Base-by-base conservation (phyloP, 1,140 invertebrate species). In the Drosophila parabipectinata region DNA sequence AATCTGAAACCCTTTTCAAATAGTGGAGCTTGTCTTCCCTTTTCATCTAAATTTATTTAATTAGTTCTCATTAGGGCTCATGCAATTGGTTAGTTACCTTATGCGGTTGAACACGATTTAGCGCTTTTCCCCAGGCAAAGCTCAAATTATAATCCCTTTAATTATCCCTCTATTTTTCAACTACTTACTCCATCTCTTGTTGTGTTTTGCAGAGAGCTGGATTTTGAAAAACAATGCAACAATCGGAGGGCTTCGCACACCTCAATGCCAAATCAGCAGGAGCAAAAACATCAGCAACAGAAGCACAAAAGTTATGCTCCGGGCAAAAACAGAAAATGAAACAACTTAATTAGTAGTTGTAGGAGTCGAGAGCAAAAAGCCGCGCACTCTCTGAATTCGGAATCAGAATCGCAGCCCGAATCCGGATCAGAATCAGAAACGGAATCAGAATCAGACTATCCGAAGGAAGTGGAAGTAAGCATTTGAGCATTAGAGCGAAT, bases 341-440 rank as follows among this genome's bases (percentile, higher is more conserved):
- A 90, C 87, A 90, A 90, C 80, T 90, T 90, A 90, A 90, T 90
- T 90, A 90, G 87, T 77, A 78, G 82, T 66, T 78, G 66, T 51
- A 60, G 62, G 62, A 77, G 75, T 78, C 74, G 53, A 51, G 56
- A 57, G 55, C 60, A 87, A 77, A 59, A 71, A 69, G 63, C 67
- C 45, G 63, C 67, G 53, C 64, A 69, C 64, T 69, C 63, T 30
- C 39, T 48, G 67, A 50, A 69, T 68, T 56, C 51, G 14, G 41
- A 68, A 69, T 69, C 41, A 26, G 63, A 39, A 57, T 21, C 60
- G 18, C 15, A 21, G 9, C 18, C 41, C 2, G 41, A 44, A 44
- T 18, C 15, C n/a, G 41, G 15, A 44, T 44, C 41, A 18, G 44
- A 10, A 47, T 12, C 39, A 3, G 41, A 41, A 41, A 3, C 14